A percentile compares a stretch with the other conserved stretches of the same genome.
These are phyloP conservation scores for Meandrina meandrites DNA, from an alignment of 92 coral and sea anemone genomes.

Conservation along the genomic window DNA sequence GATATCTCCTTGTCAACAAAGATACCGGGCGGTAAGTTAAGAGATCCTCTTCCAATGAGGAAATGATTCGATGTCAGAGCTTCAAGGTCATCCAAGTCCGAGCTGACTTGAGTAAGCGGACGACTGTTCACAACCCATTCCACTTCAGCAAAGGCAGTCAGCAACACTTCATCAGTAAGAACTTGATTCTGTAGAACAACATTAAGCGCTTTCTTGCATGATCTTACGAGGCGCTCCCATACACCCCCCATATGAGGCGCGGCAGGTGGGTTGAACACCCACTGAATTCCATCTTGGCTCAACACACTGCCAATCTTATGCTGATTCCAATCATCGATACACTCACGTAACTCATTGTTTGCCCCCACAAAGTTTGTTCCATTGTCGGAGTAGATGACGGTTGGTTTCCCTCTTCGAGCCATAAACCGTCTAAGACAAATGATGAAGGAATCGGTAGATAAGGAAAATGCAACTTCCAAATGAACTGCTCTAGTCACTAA, in stretches of 20 bases:
- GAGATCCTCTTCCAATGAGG: too few relatives aligned
- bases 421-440: conserved; percentile 48
- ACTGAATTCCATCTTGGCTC: conserved; percentile 26
- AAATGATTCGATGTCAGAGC: conserved; percentile 63
- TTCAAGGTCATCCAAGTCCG: conserved; percentile 52
- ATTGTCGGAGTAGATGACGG: conserved; percentile 49
- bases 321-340: conserved; percentile 33
- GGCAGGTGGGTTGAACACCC: conserved; percentile 43
- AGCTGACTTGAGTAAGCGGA: conserved; percentile 51
- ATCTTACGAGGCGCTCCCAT: too few relatives aligned
- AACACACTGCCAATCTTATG: conserved; percentile 11
- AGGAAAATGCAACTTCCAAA: conserved; percentile 45
- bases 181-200: too few relatives aligned
- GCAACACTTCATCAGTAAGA: conserved; percentile 38
- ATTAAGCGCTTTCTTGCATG: conserved; percentile 45
- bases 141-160: too few relatives aligned
- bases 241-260: conserved; percentile 51
- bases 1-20: conserved; percentile 41
- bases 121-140: conserved; percentile 64
- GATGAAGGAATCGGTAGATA: conserved; percentile 58
- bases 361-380: conserved; percentile 52
- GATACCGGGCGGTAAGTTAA: too few relatives aligned
- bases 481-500: conserved; percentile 45
- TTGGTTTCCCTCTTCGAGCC: too few relatives aligned
- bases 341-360: conserved; percentile 30